Percentiles rank a stretch among this genome's conserved stretches.
These are phyloP conservation scores for Mormyrus proboscirostris DNA, from an alignment of 2,797 vertebrate species.

Conservation along the genomic window DNA sequence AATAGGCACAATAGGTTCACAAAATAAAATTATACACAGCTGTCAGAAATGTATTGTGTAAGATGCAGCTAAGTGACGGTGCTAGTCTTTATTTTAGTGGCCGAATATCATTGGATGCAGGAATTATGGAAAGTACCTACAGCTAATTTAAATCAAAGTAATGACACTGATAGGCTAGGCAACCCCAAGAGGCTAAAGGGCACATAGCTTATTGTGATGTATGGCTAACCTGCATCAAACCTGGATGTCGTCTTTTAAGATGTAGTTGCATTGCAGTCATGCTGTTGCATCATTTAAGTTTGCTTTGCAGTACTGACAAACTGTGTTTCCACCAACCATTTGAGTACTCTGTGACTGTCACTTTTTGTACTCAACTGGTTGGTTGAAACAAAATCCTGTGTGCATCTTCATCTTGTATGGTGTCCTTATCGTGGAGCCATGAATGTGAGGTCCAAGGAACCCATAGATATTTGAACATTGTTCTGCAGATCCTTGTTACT, in stretches of 20 bases:
- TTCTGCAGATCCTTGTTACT: not conserved
- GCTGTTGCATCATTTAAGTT: too few relatives aligned
- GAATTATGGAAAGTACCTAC: too few relatives aligned
- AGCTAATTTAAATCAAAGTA: not conserved
- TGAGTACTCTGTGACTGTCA: too few relatives aligned
- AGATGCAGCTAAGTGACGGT: not conserved
- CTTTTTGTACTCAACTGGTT: too few relatives aligned
- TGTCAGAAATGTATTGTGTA: not conserved
- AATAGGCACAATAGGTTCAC: not conserved
- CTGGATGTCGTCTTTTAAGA: not conserved
- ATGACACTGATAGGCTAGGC: not conserved
- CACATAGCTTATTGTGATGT: not conserved
- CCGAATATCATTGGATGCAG: not conserved
- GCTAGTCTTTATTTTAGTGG: not conserved
- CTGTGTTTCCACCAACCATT: too few relatives aligned
- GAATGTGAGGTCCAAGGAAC: not conserved
- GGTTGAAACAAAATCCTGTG: too few relatives aligned
- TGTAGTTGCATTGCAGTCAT: not conserved
- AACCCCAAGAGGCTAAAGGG: not conserved
- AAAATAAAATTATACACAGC: not conserved
- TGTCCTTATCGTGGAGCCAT: not conserved
- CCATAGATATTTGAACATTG: not conserved
- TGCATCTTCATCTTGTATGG: not conserved
- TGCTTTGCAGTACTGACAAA: too few relatives aligned
- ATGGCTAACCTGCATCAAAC: not conserved